Conservation (phyloP, 1,140 invertebrate species). For the Scaptomyza pallida region DNA sequence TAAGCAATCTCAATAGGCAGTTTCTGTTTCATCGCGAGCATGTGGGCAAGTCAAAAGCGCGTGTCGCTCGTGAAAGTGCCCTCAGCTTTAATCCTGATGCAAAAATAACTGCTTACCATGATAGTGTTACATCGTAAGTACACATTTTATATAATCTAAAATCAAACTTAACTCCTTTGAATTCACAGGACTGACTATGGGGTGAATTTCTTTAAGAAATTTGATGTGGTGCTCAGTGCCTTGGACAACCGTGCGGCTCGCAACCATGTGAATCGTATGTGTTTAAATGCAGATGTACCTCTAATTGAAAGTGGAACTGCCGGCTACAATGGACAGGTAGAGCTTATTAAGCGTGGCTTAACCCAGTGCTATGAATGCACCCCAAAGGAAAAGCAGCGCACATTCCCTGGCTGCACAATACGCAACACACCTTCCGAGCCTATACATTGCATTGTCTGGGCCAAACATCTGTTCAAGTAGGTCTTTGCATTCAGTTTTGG, state of each 20-base stretch:
- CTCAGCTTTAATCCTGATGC: conserved; percentile 94
- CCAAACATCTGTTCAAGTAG: conserved; percentile 99
- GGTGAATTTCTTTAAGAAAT: conserved; percentile 95
- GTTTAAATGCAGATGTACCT: conserved; percentile 96
- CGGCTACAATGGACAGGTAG: conserved; percentile 96
- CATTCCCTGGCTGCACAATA: conserved; percentile 99
- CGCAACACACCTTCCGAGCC: conserved; percentile 99
- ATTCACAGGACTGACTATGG: conserved; percentile 94
- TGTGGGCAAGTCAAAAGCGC: conserved; percentile 98
- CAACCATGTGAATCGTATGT: conserved; percentile 99
- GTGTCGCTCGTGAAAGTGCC: conserved; percentile 94
- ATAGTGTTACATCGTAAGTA: conserved; percentile 94
- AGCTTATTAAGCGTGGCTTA: conserved; percentile 93
- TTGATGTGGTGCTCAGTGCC: conserved; percentile 97
- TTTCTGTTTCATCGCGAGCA: conserved; percentile 99
- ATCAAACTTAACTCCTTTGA: not conserved
- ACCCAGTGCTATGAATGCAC: conserved; percentile 99
- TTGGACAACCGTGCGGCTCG: conserved; percentile 98
- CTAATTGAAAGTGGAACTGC: conserved; percentile 98
- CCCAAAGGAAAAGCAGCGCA: conserved; percentile 95
- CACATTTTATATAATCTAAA: not conserved
- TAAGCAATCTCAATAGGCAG: conserved; percentile 99
- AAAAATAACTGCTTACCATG: conserved; percentile 95
- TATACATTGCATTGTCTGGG: conserved; percentile 99
- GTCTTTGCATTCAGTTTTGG: conserved; percentile 54